Evolutionary conservation across 2,113 vertebrate species (phyloP).

Genomic region (Serinus canaria): DNA sequence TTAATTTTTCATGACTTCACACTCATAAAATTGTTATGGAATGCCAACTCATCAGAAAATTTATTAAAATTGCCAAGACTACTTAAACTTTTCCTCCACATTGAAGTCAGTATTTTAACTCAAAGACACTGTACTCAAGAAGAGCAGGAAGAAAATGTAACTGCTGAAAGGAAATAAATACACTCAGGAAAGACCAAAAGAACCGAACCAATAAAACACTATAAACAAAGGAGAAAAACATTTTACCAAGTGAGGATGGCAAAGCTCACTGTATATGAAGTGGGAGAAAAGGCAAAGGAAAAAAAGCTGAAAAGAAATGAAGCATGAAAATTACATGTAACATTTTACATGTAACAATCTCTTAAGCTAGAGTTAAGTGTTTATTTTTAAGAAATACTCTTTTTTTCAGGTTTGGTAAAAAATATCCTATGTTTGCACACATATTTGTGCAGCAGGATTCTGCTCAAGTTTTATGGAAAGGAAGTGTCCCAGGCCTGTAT

Average conservation of each 20-base stretch:
- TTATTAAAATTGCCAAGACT: not conserved
- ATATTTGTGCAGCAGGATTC: not conserved
- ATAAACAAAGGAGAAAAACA: not conserved
- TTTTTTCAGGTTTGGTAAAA: not conserved
- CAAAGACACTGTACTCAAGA: not conserved
- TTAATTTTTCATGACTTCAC: slow-evolving; percentile 27
- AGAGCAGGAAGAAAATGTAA: not conserved
- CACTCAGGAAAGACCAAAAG: not conserved
- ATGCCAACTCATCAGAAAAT: not conserved
- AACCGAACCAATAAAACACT: not conserved
- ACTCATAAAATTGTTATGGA: not conserved
- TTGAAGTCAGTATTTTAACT: not conserved
- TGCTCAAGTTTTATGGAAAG: not conserved
- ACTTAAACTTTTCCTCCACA: not conserved
- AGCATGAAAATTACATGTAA: not conserved
- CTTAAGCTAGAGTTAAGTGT: not conserved
- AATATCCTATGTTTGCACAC: not conserved
- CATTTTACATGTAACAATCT: not conserved
- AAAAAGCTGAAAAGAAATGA: not conserved
- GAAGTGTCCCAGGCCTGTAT: not conserved
- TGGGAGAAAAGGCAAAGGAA: not conserved
- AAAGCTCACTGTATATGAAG: not conserved
- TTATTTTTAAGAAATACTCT: not conserved
- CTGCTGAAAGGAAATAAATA: not conserved
- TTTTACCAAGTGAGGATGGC: not conserved